Conservation (phyloP, 1,140 invertebrate genomes). For the Diprion similis region DNA sequence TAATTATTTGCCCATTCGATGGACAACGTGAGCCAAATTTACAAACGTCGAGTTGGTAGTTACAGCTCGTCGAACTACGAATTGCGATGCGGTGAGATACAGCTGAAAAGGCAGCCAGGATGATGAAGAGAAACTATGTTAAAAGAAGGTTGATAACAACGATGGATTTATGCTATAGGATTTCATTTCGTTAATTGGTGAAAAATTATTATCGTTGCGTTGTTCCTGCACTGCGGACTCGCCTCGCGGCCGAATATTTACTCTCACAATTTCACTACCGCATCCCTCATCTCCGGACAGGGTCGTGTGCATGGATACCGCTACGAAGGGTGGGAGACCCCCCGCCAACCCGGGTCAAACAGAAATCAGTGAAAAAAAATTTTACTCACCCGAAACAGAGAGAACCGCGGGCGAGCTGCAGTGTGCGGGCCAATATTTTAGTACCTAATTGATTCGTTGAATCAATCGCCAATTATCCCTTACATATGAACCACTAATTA, state of each 20-base stretch:
- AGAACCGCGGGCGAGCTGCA: constrained; percentile 5
- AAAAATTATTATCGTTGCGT: too few species aligned
- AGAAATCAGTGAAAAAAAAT: background rate
- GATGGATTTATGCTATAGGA: too few species aligned
- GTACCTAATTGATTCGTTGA: constrained; percentile 42
- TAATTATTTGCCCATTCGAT: constrained; percentile 60
- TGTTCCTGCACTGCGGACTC: too few species aligned
- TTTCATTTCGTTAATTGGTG: too few species aligned
- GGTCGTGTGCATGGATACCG: background rate
- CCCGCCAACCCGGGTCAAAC: background rate
- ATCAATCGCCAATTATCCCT: constrained; percentile 50
- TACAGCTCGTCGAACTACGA: too few species aligned
- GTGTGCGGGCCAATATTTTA: constrained; percentile 33
- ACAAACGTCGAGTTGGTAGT: constrained; percentile 47
- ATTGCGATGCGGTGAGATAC: too few species aligned
- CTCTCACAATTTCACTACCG: too few species aligned
- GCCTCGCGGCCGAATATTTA: too few species aligned
- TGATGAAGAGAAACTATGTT: too few species aligned
- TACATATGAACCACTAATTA: constrained; percentile 59
- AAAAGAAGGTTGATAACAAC: too few species aligned
- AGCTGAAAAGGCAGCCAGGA: too few species aligned
- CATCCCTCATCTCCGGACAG: too few species aligned
- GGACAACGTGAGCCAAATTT: constrained; percentile 60
- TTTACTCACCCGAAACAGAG: background rate
- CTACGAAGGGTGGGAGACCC: background rate